A percentile compares a stretch with the other conserved stretches of the same genome.
These are phyloP conservation scores for Morelia viridis DNA, from an alignment of 2,797 vertebrate genomes.

Conservation along the genomic window DNA sequence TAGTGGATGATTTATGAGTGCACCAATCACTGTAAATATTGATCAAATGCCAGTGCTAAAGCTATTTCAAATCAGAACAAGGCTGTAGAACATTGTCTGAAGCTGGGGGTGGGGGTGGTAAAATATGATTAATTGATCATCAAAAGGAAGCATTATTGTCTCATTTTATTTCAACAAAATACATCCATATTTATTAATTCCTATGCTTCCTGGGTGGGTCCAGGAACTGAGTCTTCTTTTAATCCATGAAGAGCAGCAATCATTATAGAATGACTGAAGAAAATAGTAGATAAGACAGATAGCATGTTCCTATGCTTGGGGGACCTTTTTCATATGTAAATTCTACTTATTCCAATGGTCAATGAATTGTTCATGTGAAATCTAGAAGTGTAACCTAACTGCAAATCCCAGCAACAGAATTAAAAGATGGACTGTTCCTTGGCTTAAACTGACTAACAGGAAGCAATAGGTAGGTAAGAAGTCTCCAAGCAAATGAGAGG, in stretches of 20 bases:
- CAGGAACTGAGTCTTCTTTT: not conserved
- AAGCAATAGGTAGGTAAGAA: too few species aligned
- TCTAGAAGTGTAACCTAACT: too few species aligned
- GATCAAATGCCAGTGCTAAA: not conserved
- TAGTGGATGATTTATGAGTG: slow-evolving; percentile 41
- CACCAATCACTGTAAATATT: slow-evolving; percentile 53
- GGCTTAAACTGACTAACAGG: too few species aligned
- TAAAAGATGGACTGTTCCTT: not conserved
- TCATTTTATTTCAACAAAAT: not conserved
- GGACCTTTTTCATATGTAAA: not conserved
- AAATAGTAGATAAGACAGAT: not conserved
- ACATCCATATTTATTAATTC: not conserved
- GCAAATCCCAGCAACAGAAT: too few species aligned
- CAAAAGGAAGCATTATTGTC: slow-evolving; percentile 20
- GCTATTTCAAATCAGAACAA: not conserved
- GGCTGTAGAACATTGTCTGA: not conserved
- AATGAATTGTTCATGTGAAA: too few species aligned
- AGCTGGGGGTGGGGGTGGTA: not conserved
- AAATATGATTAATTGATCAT: slow-evolving; percentile 30
- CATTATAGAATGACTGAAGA: not conserved
- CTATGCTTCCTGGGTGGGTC: not conserved
- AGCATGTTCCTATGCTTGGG: not conserved
- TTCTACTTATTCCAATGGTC: too few species aligned
- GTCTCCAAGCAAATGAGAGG: too few species aligned
- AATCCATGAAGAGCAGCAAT: not conserved